Evolutionary conservation across 2,797 vertebrate genomes (phyloP).

Genomic region (Ptychobarbus kaznakovi): DNA sequence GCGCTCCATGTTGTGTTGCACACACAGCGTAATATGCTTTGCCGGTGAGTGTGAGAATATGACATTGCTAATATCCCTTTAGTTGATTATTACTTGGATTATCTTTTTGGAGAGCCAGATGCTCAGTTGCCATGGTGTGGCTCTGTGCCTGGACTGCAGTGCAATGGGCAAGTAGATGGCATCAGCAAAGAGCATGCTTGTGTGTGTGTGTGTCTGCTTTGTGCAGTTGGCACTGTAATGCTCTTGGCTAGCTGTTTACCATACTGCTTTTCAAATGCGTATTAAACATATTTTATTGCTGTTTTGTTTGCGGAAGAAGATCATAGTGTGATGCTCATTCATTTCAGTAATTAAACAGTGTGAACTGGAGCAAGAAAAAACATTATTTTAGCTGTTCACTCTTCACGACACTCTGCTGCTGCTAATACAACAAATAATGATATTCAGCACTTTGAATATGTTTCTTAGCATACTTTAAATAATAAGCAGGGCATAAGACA

Average conservation of each 20-base stretch:
- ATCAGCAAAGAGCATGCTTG: slow-evolving; percentile 16
- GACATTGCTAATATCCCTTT: slow-evolving; percentile 39
- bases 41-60: slow-evolving; percentile 40
- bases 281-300: slow-evolving; percentile 50
- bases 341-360: slow-evolving; percentile 30
- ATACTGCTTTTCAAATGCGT: slow-evolving; percentile 42
- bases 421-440: background rate
- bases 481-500: background rate
- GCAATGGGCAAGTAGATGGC: slow-evolving; percentile 33
- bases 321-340: slow-evolving; percentile 28
- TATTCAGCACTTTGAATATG: background rate
- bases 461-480: slow-evolving; percentile 4
- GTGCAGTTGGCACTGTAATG: slow-evolving; percentile 30
- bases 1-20: background rate
- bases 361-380: slow-evolving; percentile 19
- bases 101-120: slow-evolving; percentile 48
- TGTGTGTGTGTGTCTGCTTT: slow-evolving; percentile 14
- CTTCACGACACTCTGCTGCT: background rate
- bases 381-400: slow-evolving; percentile 32
- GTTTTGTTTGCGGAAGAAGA: slow-evolving; percentile 28
- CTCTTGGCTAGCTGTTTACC: slow-evolving; percentile 38
- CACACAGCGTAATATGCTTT: slow-evolving; percentile 32
- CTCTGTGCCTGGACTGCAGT: slow-evolving; percentile 47
- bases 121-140: slow-evolving; percentile 44
- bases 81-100: slow-evolving; percentile 44